Percentiles rank a stretch among this genome's conserved stretches.
These are phyloP conservation scores for Leucoma salicis DNA, from an alignment of 2,888 invertebrate species.

Conservation along the genomic window DNA sequence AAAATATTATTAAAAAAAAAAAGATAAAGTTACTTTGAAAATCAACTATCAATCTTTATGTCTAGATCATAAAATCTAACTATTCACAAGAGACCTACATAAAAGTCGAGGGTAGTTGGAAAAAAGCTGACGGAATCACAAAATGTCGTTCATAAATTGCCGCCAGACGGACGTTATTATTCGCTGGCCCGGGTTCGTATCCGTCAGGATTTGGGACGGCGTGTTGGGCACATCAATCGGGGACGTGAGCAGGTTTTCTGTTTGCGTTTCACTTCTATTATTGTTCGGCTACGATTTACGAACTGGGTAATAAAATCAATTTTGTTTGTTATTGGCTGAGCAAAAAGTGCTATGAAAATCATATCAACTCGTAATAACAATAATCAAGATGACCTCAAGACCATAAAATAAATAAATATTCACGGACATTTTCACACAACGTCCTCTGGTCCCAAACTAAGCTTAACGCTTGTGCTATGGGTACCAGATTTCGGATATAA, in stretches of 20 bases:
- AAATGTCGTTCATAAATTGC: slow-evolving; percentile 51
- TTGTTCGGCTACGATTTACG: slow-evolving; percentile 11
- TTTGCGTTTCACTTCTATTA: slow-evolving; percentile 23
- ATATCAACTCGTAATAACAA: too few relatives aligned
- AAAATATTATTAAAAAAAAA: too few relatives aligned
- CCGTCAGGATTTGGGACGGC: slow-evolving; percentile 33
- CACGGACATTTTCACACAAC: too few relatives aligned
- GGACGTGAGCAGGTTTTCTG: slow-evolving; percentile 21
- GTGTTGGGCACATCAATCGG: slow-evolving; percentile 33
- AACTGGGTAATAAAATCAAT: not conserved
- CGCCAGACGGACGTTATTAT: slow-evolving; percentile 42
- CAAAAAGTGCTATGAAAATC: too few relatives aligned
- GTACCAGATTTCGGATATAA: too few relatives aligned
- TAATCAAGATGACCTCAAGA: too few relatives aligned
- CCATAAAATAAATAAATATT: too few relatives aligned
- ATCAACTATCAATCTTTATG: too few relatives aligned
- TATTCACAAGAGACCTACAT: slow-evolving; percentile 10
- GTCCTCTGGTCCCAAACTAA: too few relatives aligned
- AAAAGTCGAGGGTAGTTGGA: slow-evolving; percentile 8
- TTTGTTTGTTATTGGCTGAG: not conserved
- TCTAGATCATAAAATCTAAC: slow-evolving; percentile 7
- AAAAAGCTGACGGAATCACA: slow-evolving; percentile 36
- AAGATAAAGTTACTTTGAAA: too few relatives aligned
- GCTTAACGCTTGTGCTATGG: too few relatives aligned
- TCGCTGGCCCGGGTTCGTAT: slow-evolving; percentile 41